A percentile compares a stretch with the other conserved stretches of the same genome.
Conservation (phyloP, 2,113 vertebrate genomes). For the Petrocephalus microphthalmus region DNA sequence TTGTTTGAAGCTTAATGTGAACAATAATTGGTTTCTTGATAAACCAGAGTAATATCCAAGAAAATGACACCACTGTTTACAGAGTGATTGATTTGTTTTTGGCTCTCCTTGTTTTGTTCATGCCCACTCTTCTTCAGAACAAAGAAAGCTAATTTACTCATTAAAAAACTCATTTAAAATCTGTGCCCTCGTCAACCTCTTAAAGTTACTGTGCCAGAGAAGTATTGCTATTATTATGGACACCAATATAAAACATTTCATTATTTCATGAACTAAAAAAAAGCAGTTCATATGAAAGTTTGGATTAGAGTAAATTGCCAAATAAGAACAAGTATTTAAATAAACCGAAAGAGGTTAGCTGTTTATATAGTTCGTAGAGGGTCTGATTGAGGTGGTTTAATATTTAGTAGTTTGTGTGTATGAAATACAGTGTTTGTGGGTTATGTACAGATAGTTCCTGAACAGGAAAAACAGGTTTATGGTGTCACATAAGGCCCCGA, state of each 20-base stretch:
- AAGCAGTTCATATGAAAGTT: neutral
- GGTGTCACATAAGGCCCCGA: neutral
- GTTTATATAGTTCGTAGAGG: neutral
- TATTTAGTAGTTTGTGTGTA: neutral
- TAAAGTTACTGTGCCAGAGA: neutral
- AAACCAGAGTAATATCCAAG: neutral
- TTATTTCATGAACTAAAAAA: neutral
- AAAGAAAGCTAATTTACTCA: neutral
- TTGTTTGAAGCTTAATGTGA: neutral
- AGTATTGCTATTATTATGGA: neutral
- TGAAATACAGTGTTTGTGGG: neutral
- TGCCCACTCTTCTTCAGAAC: neutral
- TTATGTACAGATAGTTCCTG: neutral
- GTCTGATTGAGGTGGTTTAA: neutral
- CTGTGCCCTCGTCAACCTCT: neutral
- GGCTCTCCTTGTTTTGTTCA: neutral
- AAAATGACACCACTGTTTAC: neutral
- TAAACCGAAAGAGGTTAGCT: neutral
- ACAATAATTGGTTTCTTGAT: neutral
- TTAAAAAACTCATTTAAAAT: neutral
- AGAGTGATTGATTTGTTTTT: neutral
- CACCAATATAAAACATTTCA: neutral
- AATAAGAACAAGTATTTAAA: neutral
- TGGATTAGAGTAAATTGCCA: neutral
- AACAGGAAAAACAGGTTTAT: slow-evolving; percentile 15